These are phyloP conservation scores for Australoheros scitulus DNA, from an alignment of 2,113 vertebrate genomes.

Conservation along the genomic window DNA sequence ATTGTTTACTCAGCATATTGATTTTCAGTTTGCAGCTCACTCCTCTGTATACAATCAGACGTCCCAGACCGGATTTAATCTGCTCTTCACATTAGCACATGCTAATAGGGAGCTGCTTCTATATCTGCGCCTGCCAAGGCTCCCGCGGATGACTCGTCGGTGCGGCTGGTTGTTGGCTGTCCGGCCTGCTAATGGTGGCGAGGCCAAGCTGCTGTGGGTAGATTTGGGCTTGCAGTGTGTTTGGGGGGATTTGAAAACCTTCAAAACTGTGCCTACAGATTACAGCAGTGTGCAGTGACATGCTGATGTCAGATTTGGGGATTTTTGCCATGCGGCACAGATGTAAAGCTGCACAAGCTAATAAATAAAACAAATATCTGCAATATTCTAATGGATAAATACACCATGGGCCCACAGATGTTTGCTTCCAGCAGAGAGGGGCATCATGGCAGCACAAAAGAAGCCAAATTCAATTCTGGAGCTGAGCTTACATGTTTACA, in stretches of 20 bases:
- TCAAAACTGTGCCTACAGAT: conserved; percentile 45
- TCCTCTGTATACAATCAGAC: conserved; percentile 64
- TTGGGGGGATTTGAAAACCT: conserved; percentile 52
- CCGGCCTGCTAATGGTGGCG: background rate
- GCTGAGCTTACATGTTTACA: background rate
- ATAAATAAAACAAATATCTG: conserved; percentile 17
- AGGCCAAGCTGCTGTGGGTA: conserved; percentile 41
- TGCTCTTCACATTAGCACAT: conserved; percentile 68
- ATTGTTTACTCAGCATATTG: conserved; percentile 59
- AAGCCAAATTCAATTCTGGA: fast-evolving
- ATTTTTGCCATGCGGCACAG: conserved; percentile 18
- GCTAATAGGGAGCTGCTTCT: conserved; percentile 60
- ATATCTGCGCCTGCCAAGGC: conserved; percentile 48
- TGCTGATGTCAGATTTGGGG: conserved; percentile 42
- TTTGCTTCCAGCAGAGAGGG: background rate
- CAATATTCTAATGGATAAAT: background rate
- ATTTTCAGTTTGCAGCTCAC: conserved; percentile 42
- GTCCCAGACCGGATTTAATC: conserved; percentile 71
- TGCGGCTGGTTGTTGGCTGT: background rate
- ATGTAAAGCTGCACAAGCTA: conserved; percentile 24
- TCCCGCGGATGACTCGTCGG: conserved; percentile 24
- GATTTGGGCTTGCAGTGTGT: conserved; percentile 51
- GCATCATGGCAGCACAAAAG: background rate
- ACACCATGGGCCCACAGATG: background rate
- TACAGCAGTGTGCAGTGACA: conserved; percentile 39